These are phyloP conservation scores for Drosophila albomicans DNA, from an alignment of 1,140 invertebrate genomes.

Conservation along the genomic window DNA sequence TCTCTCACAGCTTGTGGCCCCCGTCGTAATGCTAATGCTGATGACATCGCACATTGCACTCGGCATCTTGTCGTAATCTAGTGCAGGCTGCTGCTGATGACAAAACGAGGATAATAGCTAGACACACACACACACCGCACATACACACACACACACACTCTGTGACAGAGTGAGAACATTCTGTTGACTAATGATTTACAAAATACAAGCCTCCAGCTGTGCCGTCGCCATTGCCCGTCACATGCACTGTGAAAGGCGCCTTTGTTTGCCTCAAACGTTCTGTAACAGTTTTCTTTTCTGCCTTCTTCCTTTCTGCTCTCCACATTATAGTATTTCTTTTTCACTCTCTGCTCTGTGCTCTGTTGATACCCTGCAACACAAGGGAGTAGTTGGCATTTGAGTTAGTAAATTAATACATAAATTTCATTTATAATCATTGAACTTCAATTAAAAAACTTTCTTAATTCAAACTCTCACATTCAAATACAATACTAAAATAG, in stretches of 20 bases:
- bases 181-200: slow-evolving; percentile 56
- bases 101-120: slow-evolving; percentile 49
- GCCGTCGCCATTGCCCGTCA: slow-evolving; percentile 41
- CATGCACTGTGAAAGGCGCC: slow-evolving; percentile 31
- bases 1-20: slow-evolving; percentile 20
- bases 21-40: slow-evolving; percentile 32
- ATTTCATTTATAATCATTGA: no score
- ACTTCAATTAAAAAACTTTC: no score
- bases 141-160: slow-evolving; percentile 2
- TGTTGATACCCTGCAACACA: no score
- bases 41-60: slow-evolving; percentile 49
- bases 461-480: no score
- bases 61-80: slow-evolving; percentile 31
- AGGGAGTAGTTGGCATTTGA: no score
- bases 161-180: slow-evolving; percentile 12
- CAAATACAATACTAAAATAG: no score
- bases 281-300: slow-evolving; percentile 5
- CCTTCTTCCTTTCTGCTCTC: not conserved
- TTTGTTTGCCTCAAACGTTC: slow-evolving; percentile 23
- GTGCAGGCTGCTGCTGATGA: slow-evolving; percentile 50
- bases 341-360: not conserved
- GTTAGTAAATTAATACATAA: no score
- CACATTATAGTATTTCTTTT: slow-evolving; percentile 4
- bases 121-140: slow-evolving; percentile 4
- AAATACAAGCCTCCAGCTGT: slow-evolving; percentile 52